Evolutionary conservation across 2,888 invertebrate species (phyloP), one percentile per base, ranked within the genome.

Genomic region (Crematogaster levior): DNA sequence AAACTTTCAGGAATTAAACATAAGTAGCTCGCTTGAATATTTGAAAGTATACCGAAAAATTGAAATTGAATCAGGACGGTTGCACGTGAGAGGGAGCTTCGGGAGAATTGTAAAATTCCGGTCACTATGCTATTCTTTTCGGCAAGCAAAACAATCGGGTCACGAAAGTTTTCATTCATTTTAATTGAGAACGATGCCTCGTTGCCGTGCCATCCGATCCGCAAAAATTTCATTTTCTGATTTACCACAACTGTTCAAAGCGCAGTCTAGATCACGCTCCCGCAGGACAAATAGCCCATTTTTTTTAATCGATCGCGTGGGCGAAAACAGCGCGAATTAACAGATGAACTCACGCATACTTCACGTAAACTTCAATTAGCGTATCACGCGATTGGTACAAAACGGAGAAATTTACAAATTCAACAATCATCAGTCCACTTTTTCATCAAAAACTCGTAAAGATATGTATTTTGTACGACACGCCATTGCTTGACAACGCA

Each of bases 141-240:
- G 51, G 27, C 12, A n/a, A n/a, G n/a, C 27, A 56, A 68, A 58
- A 70, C 21, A 70, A 58, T 61, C 60, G 60, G 79, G 72, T 81
- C 81, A 46, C 81, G 70, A 73, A 83, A 83, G 83, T 60, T 84
- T 63, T 40, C 24, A 12, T 40, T 61, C 15, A 63, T 84, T 87
- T 84, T 89, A 89, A 89, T 86, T 85, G 86, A 88, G 88, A 89
- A 63, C 82, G 88, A 89, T 89, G 89, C 66, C 46, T 65, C 27
- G 79, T 66, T 89, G 66, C 79, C 88, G 89, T 86, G 87, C 56
- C 56, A 51, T 61, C 1, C 21, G 1, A 51, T 27, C 24, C 68
- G 51, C 48, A 63, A 43, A 70, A 79, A 85, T 79, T 85, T 83
- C 70, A 83, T 87, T 70, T 77, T 75, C 48, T 24, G 30, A 81